A percentile compares a stretch with the other conserved stretches of the same genome.
Evolutionary conservation across 2,797 vertebrate genomes (phyloP).

Genomic region (Hypotaenidia okinawae): DNA sequence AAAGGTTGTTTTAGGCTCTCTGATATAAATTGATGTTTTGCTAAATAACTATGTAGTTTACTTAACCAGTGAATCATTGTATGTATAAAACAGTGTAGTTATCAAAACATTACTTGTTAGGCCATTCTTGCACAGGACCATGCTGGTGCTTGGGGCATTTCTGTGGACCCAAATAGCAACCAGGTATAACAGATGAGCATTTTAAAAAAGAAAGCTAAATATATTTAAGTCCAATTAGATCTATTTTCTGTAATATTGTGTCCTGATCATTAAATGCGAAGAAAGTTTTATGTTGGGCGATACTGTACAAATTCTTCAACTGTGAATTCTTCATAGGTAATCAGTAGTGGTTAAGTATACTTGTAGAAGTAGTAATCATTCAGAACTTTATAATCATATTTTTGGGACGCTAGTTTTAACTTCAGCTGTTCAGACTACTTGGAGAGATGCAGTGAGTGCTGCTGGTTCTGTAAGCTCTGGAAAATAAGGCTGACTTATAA

Average conservation of each 20-base stretch:
- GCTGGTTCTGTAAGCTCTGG: neutral
- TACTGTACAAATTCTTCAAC: neutral
- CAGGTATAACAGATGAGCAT: neutral
- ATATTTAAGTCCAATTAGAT: neutral
- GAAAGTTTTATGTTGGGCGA: neutral
- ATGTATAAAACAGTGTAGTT: slow-evolving; percentile 15
- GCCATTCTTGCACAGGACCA: neutral
- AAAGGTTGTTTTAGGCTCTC: slow-evolving; percentile 41
- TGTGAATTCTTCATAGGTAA: neutral
- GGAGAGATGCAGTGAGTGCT: neutral
- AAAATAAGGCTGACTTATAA: neutral
- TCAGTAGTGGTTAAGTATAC: neutral
- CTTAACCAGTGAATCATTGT: slow-evolving; percentile 33
- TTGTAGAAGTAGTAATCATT: neutral
- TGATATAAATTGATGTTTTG: slow-evolving; percentile 27
- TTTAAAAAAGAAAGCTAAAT: neutral
- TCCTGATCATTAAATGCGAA: accelerated
- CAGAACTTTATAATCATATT: accelerated
- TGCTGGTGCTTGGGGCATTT: neutral
- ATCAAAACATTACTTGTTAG: slow-evolving; percentile 42
- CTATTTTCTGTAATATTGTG: accelerated
- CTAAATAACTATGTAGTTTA: slow-evolving; percentile 39
- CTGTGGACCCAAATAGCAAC: neutral
- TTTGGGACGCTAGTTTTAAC: neutral
- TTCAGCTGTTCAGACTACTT: neutral